phyloP scores from a whole-genome alignment of 2,113 vertebrate species.

The Silurus asotus region DNA sequence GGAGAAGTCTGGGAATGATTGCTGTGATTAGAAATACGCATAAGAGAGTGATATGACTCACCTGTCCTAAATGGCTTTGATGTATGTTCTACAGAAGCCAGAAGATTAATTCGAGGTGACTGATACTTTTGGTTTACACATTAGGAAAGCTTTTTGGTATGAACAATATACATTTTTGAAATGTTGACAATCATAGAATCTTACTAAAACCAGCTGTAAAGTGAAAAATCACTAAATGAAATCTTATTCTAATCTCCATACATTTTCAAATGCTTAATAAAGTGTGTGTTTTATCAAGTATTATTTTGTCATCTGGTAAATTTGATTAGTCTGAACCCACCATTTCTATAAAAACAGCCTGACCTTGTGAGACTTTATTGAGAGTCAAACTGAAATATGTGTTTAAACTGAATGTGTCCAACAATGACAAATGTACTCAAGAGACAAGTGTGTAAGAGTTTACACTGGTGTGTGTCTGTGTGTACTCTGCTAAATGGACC shows the following conservation, averaged over 20 bases:
- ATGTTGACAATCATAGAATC: background rate
- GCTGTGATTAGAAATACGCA: conserved; percentile 51
- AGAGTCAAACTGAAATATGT: background rate
- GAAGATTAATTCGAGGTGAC: background rate
- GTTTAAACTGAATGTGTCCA: background rate
- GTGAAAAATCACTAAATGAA: conserved; percentile 1
- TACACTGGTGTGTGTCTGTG: conserved; percentile 6
- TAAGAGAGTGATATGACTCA: conserved; percentile 50
- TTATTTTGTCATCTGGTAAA: too few species aligned
- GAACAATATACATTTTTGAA: background rate
- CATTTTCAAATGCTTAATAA: background rate
- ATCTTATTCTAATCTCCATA: conserved; percentile 1
- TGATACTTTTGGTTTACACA: background rate
- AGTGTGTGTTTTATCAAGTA: background rate
- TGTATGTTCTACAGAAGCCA: background rate
- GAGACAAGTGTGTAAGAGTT: background rate
- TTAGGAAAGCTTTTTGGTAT: background rate
- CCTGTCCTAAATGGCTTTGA: conserved; percentile 41
- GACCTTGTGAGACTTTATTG: background rate
- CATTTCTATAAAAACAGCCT: background rate
- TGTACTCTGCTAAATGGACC: conserved; percentile 35
- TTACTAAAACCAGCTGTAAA: background rate
- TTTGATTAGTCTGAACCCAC: background rate
- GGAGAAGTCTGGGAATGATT: conserved; percentile 51
- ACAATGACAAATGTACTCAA: conserved; percentile 1